A percentile compares a stretch with the other conserved stretches of the same genome.
Conservation (phyloP, 2,113 vertebrate species). For the Reinhardtius hippoglossoides region DNA sequence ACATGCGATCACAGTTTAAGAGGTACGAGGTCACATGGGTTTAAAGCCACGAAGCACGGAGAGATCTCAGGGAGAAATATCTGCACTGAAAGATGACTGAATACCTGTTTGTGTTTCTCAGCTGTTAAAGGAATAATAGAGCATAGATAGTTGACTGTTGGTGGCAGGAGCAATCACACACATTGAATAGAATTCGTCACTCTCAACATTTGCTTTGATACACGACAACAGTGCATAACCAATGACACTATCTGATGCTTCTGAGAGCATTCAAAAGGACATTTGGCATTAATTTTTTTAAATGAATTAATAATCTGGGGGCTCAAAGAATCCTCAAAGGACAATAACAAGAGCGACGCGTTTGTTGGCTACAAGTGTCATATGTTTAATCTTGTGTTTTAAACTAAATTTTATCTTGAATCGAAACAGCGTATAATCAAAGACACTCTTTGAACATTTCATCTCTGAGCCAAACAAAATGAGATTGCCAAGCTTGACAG, state of each 20-base stretch:
- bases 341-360: constrained; percentile 70
- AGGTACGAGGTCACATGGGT: constrained; percentile 53
- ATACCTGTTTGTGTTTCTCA: constrained; percentile 52
- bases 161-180: constrained; percentile 41
- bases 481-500: constrained; percentile 72
- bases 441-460: constrained; percentile 76
- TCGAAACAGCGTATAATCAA: constrained; percentile 74
- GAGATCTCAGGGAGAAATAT: constrained; percentile 39
- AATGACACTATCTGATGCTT: constrained; percentile 63
- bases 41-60: constrained; percentile 42
- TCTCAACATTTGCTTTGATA: constrained; percentile 74
- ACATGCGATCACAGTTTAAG: constrained; percentile 58
- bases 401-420: constrained; percentile 75
- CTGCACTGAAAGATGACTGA: constrained; percentile 34
- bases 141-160: constrained; percentile 34
- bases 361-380: constrained; percentile 77
- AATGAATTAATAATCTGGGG: constrained; percentile 75
- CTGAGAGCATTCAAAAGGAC: constrained; percentile 72
- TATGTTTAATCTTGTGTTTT: constrained; percentile 79
- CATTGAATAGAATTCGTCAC: constrained; percentile 39
- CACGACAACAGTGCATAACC: constrained; percentile 50
- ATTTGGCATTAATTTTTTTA: constrained; percentile 69
- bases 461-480: constrained; percentile 77
- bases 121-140: constrained; percentile 31
- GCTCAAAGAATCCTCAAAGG: constrained; percentile 76